Conservation (phyloP, 2,113 vertebrate genomes). For the Ginglymostoma cirratum region DNA sequence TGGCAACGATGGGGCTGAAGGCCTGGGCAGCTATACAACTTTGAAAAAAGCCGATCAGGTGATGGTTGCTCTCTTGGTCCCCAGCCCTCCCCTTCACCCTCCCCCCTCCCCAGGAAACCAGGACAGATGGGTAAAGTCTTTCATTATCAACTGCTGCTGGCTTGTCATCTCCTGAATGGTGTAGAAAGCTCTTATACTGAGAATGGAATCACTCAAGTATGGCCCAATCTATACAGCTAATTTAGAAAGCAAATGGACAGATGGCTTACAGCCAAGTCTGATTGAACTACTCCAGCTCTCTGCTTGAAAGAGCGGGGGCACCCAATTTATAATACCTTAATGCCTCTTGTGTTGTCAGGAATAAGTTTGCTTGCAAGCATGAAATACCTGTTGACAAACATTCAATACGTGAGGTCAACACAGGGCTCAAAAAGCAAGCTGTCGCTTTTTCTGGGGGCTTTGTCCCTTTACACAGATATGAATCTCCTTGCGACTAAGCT, state of each 20-base stretch:
- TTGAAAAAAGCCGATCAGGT: neutral
- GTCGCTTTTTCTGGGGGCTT: neutral
- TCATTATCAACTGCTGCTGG: neutral
- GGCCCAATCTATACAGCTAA: constrained; percentile 5
- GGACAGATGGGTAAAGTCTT: constrained; percentile 3
- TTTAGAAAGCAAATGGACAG: neutral
- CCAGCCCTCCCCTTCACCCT: neutral
- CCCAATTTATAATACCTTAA: neutral
- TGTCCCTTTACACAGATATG: neutral
- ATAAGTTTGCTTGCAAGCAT: neutral
- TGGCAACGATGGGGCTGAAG: neutral
- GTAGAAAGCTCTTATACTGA: neutral
- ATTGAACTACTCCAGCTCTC: neutral
- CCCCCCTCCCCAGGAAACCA: neutral
- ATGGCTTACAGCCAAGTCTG: neutral
- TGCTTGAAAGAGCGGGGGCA: neutral
- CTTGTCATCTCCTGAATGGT: neutral
- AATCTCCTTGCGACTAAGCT: neutral
- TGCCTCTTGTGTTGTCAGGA: neutral
- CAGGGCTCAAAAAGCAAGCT: neutral
- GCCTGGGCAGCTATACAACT: neutral
- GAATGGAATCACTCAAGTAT: neutral
- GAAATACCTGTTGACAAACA: constrained; percentile 14
- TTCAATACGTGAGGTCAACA: neutral
- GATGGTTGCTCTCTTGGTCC: neutral